Evolutionary conservation across 1,140 invertebrate genomes (phyloP).

Genomic region (Trialeurodes vaporariorum): DNA sequence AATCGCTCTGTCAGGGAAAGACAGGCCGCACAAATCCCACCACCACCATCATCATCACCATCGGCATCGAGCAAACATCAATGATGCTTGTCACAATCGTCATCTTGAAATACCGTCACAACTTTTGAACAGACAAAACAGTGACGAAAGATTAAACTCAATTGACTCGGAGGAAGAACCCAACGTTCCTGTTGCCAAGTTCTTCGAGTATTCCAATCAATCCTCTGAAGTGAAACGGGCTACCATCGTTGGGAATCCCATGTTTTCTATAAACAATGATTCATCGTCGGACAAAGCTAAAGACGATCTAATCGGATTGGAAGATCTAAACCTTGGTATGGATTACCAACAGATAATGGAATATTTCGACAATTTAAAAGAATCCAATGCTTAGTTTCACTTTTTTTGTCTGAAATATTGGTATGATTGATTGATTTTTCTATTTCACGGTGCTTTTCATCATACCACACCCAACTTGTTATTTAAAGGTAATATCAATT

Average conservation of each 20-base stretch:
- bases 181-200: background rate
- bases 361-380: slow-evolving; percentile 95
- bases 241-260: slow-evolving; percentile 75
- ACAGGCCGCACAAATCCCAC: slow-evolving; percentile 13
- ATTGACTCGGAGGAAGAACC: background rate
- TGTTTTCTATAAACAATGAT: slow-evolving; percentile 52
- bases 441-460: too few species aligned
- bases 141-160: background rate
- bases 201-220: background rate
- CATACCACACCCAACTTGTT: too few species aligned
- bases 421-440: too few species aligned
- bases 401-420: too few species aligned
- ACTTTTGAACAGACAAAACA: slow-evolving; percentile 15
- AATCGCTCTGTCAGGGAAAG: slow-evolving; percentile 2
- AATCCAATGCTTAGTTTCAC: slow-evolving; percentile 43
- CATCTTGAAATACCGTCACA: background rate
- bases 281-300: slow-evolving; percentile 30
- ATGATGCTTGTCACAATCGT: background rate
- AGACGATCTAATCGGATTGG: slow-evolving; percentile 45
- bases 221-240: slow-evolving; percentile 55
- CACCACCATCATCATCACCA: slow-evolving; percentile 36
- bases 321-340: slow-evolving; percentile 75
- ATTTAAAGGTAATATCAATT: too few species aligned
- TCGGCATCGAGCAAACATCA: slow-evolving; percentile 23
- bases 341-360: slow-evolving; percentile 95